Evolutionary conservation across 2,888 invertebrate genomes (phyloP), one percentile per base, ranked within the genome.

Genomic region (Dioctria linearis): DNA sequence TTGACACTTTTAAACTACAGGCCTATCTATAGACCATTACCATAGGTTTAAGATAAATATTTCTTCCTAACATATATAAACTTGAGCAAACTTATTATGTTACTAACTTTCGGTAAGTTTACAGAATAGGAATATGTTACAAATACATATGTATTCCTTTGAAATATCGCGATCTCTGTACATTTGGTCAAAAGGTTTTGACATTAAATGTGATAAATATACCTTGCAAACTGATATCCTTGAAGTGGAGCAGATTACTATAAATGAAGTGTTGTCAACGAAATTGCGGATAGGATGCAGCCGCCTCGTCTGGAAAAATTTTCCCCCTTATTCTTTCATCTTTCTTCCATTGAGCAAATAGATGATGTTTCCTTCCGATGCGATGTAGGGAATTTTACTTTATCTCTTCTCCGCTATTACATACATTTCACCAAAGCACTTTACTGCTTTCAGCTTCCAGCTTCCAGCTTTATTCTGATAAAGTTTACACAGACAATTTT

Each of bases 141-240:
- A 25, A 25, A 25, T 25, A 25, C 2, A 25, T 2, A 25, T 0
- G 25, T 25, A 25, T 25, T 25, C 25, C 25, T 25, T 25, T 25
- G 2, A 25, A 25, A 25, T 63, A 40, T 63, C 63, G 63, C 63
- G 5, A 63, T 63, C 25, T 59, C 4, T 63, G 40, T 5, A 5
- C 59, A 57, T 59, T 59, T 42, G 73, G 37, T 51, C 25, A 54
- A 57, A 75, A 59, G 51, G 71, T 51, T 39, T 51, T 59, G 73
- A 57, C 59, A 42, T 43, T 75, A 59, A 75, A 75, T 59, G 73
- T 75, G 73, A 75, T 75, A 75, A 75, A 75, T 75, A 57, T 40
- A 40, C 43, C 59, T n/a, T 42, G 57, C 25, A 40, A 75, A 42
- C 39, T 5, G 73, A 40, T 75, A 75, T 40, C 40, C 25, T 11